Evolutionary conservation across 2,888 invertebrate genomes (phyloP).

Genomic region (Aproaerema taeniolella): DNA sequence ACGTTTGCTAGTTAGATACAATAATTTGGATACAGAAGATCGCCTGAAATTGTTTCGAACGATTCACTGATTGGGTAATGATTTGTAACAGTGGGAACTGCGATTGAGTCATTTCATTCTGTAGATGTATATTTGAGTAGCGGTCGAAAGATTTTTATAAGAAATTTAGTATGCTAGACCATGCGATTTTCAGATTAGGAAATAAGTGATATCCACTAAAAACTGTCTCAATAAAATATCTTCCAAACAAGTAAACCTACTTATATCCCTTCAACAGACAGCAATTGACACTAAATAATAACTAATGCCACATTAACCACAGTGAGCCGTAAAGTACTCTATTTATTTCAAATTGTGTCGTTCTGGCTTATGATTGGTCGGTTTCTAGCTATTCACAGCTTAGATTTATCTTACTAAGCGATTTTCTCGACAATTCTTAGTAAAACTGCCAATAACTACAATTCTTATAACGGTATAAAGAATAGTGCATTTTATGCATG

Average conservation of each 20-base stretch:
- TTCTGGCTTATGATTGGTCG: constrained; percentile 7
- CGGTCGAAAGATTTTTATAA: too few relatives aligned
- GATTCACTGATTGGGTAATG: constrained; percentile 29
- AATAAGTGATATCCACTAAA: too few relatives aligned
- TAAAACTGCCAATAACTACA: background rate
- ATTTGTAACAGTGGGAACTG: constrained; percentile 16
- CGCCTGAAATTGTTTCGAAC: constrained; percentile 36
- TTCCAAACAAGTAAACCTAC: too few relatives aligned
- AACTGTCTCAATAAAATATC: too few relatives aligned
- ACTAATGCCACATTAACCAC: too few relatives aligned
- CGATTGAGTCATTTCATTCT: constrained; percentile 22
- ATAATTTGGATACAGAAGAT: constrained; percentile 53
- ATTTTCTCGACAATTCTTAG: background rate
- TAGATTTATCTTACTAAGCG: constrained; percentile 12
- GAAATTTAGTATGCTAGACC: too few relatives aligned
- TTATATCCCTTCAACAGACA: too few relatives aligned
- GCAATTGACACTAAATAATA: too few relatives aligned
- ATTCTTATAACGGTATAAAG: background rate
- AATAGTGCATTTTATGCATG: too few relatives aligned
- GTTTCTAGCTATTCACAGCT: constrained; percentile 14
- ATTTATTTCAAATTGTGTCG: constrained; percentile 5
- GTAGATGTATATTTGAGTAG: too few relatives aligned
- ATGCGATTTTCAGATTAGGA: too few relatives aligned
- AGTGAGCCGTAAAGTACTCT: too few relatives aligned
- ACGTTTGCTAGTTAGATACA: constrained; percentile 61